Conservation (phyloP, 2,113 vertebrate species). For the Cynopterus brachyotis region DNA sequence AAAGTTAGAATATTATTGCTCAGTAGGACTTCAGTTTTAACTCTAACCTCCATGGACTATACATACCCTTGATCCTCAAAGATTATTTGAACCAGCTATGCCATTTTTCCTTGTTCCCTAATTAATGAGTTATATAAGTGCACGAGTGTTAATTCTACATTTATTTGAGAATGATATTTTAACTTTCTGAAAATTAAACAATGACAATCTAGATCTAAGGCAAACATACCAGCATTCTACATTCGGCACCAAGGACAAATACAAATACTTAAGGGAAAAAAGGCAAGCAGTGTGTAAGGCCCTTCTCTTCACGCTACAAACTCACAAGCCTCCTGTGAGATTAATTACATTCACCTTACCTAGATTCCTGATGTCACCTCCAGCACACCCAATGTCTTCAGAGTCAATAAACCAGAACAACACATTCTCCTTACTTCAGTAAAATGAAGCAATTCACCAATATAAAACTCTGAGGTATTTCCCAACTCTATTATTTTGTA, state of each 20-base stretch:
- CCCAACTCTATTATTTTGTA: not conserved
- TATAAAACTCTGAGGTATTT: not conserved
- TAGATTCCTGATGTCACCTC: not conserved
- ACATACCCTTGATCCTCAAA: not conserved
- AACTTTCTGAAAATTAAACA: not conserved
- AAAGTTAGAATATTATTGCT: not conserved
- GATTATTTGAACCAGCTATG: not conserved
- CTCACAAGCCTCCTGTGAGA: not conserved
- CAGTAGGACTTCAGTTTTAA: not conserved
- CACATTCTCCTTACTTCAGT: not conserved
- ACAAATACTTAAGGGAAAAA: not conserved
- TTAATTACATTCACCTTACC: not conserved
- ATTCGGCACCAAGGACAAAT: not conserved
- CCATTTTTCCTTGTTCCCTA: not conserved
- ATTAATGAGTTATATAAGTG: not conserved
- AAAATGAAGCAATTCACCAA: not conserved
- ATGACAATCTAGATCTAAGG: not conserved
- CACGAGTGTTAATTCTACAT: not conserved
- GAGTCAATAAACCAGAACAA: not conserved
- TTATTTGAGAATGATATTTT: not conserved
- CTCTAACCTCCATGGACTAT: not conserved
- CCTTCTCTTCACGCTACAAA: not conserved
- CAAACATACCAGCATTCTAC: not conserved
- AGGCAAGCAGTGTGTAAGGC: fast-evolving
- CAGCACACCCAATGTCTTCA: not conserved